phyloP scores from a whole-genome alignment of 2,797 vertebrate genomes.

The Enteromius paludinosus region DNA sequence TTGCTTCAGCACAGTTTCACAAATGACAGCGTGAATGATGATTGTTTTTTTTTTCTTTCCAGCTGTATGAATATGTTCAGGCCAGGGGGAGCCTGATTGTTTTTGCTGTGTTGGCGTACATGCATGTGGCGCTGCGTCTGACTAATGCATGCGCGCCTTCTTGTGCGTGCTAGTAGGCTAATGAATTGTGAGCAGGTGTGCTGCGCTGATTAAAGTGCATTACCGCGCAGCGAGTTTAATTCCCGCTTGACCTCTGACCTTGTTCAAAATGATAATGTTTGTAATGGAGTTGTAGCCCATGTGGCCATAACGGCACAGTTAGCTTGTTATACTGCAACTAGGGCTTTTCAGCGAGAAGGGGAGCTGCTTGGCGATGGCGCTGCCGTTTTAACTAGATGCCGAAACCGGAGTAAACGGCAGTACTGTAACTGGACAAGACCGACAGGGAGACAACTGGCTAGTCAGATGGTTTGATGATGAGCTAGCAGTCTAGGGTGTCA shows the following conservation, averaged over 20 bases:
- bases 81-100: conserved; percentile 25
- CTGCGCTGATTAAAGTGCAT: conserved; percentile 83
- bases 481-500: conserved; percentile 49
- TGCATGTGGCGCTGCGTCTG: conserved; percentile 28
- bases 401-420: conserved; percentile 32
- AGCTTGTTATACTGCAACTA: not conserved
- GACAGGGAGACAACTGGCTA: conserved; percentile 39
- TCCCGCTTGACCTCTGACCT: conserved; percentile 82
- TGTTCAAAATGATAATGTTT: conserved; percentile 88
- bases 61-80: conserved; percentile 8
- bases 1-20: not conserved
- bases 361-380: conserved; percentile 18
- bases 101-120: conserved; percentile 46
- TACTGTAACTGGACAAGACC: conserved; percentile 30
- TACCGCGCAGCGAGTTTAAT: conserved; percentile 85
- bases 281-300: conserved; percentile 78
- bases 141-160: conserved; percentile 54
- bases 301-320: conserved; percentile 25
- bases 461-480: conserved; percentile 45
- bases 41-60: conserved; percentile 17
- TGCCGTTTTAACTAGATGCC: conserved; percentile 17
- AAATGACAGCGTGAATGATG: conserved; percentile 11
- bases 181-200: conserved; percentile 81
- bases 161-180: conserved; percentile 64
- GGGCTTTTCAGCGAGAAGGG: not conserved